phyloP scores from a whole-genome alignment of 2,113 vertebrate species.

The Sporophila hypoxantha region DNA sequence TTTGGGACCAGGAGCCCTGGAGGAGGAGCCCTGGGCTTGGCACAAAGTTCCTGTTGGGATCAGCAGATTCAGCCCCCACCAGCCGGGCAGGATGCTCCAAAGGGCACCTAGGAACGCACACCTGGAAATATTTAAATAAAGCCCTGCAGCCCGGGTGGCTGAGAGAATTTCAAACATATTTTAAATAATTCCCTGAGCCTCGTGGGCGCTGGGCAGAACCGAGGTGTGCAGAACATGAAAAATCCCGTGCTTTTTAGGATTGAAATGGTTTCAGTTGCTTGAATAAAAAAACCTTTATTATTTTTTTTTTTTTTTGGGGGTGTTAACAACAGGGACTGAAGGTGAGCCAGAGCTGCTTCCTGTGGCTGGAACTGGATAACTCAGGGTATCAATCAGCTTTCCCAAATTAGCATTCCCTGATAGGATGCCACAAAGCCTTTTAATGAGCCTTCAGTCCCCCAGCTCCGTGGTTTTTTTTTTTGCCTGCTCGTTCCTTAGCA shows the following conservation, averaged over 20 bases:
- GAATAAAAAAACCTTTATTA: constrained; percentile 48
- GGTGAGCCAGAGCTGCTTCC: constrained; percentile 28
- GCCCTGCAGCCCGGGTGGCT: background rate
- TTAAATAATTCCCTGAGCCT: constrained; percentile 28
- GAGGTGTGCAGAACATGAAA: background rate
- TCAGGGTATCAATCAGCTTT: constrained; percentile 60
- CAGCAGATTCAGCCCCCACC: background rate
- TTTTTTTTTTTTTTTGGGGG: background rate
- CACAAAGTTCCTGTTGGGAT: background rate
- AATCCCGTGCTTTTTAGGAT: background rate
- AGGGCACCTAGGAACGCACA: background rate
- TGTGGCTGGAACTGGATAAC: constrained; percentile 52
- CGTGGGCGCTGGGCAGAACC: background rate
- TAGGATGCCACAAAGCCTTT: constrained; percentile 65
- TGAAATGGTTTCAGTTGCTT: constrained; percentile 29
- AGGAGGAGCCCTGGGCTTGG: background rate
- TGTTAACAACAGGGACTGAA: constrained; percentile 23
- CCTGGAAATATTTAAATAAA: constrained; percentile 29
- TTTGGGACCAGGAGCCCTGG: background rate
- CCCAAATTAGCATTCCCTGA: constrained; percentile 66
- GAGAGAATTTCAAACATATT: background rate
- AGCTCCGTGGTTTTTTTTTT: constrained; percentile 38
- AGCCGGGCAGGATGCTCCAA: background rate
- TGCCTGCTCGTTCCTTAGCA: constrained; percentile 70
- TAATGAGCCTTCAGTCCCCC: constrained; percentile 67